Evolutionary conservation across 1,140 invertebrate species (phyloP), one percentile per base, ranked within the genome.

Genomic region (Nephila pilipes): DNA sequence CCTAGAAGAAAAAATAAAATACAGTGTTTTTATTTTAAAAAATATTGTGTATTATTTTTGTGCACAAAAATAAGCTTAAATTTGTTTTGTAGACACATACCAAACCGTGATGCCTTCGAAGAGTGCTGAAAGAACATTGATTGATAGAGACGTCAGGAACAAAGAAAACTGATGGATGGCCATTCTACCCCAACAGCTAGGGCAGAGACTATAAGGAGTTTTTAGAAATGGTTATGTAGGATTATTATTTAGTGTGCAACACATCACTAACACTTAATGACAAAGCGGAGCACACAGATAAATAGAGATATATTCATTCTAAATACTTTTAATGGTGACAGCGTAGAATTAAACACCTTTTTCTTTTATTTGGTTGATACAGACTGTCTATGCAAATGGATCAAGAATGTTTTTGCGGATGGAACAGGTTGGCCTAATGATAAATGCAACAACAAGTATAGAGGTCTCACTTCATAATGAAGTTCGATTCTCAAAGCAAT

Each of bases 61-160:
- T 46, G 46, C 46, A 46, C 46, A 46, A 46, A 46, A 46, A 46
- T 46, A 46, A 46, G 12, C 46, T 46, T 46, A 46, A 46, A 46
- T 46, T 46, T 46, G 46, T 18, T 75, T 32, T 75, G 69, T 75
- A 75, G 29, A 16, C 69, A 36, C 29, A 32, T 54, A 54, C 80
- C n/a, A 25, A n/a, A 54, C 36, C 16, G 20, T n/a, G 22, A n/a
- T 81, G 5, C 46, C 36, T 81, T 81, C 22, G 46, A 54, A 75
- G 69, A 54, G 8, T 81, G 80, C 46, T 81, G 80, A 81, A 81
- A 81, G 80, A 81, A 81, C 46, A 54, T 81, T 81, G 80, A 81
- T 81, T 46, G 80, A 81, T 81, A 18, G 38, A 81, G n/a, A n/a
- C 22, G 80, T 81, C 80, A 81, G 1, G 18, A 81, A 54, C 46